These are phyloP conservation scores for Gymnogyps californianus DNA, from an alignment of 2,113 vertebrate species.

Conservation along the genomic window DNA sequence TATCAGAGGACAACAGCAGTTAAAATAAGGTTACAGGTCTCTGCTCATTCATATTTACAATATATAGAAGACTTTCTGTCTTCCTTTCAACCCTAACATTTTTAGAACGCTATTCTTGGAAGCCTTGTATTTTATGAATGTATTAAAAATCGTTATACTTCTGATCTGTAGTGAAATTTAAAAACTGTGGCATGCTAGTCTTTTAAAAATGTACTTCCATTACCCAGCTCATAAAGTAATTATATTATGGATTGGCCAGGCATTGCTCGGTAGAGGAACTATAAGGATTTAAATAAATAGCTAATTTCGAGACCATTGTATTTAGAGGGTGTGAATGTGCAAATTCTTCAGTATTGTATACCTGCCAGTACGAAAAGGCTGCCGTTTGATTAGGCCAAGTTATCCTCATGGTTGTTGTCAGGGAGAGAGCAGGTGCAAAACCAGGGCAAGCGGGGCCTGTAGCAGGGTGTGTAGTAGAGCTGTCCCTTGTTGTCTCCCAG, in stretches of 20 bases:
- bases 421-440: background rate
- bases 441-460: background rate
- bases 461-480: background rate
- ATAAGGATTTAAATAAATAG: background rate
- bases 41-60: background rate
- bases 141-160: background rate
- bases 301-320: background rate
- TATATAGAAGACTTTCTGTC: background rate
- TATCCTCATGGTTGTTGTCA: background rate
- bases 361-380: background rate
- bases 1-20: background rate
- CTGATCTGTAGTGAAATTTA: background rate
- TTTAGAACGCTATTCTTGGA: background rate
- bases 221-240: background rate
- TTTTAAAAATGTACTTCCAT: background rate
- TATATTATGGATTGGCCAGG: background rate
- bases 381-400: background rate
- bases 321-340: background rate
- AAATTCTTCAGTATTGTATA: background rate
- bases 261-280: background rate
- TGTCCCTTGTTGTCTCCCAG: background rate
- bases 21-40: background rate
- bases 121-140: background rate
- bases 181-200: background rate
- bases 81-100: background rate